Conservation (phyloP, 1,140 invertebrate genomes). For the Ips typographus region DNA sequence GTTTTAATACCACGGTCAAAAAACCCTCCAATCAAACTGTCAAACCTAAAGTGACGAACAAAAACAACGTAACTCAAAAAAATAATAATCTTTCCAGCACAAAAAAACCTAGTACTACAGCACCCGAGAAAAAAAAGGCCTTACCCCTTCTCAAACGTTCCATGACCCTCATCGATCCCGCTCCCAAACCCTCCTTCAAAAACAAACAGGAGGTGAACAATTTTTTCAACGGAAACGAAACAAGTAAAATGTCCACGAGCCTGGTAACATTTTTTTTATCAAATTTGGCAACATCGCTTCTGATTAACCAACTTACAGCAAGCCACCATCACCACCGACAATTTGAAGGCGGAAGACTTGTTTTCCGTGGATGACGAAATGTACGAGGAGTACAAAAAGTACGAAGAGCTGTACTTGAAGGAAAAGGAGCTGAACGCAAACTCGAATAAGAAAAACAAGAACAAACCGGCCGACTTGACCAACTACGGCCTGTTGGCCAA, state of each 20-base stretch:
- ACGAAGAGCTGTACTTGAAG: conserved; percentile 54
- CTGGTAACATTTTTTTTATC: neutral
- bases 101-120: conserved; percentile 1
- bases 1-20: neutral
- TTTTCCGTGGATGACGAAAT: conserved; percentile 48
- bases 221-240: conserved; percentile 36
- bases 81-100: conserved; percentile 30
- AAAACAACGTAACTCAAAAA: conserved; percentile 17
- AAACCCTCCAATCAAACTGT: conserved; percentile 5
- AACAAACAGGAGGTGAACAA: conserved; percentile 43
- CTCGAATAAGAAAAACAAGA: conserved; percentile 35
- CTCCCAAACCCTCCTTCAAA: conserved; percentile 37
- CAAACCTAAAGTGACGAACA: conserved; percentile 8
- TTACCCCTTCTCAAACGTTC: conserved; percentile 39
- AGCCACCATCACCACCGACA: neutral
- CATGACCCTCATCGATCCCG: conserved; percentile 38
- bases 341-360: conserved; percentile 40
- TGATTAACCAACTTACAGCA: conserved; percentile 1
- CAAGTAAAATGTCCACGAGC: conserved; percentile 22
- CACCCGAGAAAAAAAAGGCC: conserved; percentile 34
- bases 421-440: conserved; percentile 47
- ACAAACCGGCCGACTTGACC: conserved; percentile 29
- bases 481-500: conserved; percentile 32
- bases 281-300: neutral
- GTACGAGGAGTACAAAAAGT: conserved; percentile 57